Percentiles rank a stretch among this genome's conserved stretches.
Conservation (phyloP, 2,113 vertebrate genomes). For the Oxyruncus cristatus region DNA sequence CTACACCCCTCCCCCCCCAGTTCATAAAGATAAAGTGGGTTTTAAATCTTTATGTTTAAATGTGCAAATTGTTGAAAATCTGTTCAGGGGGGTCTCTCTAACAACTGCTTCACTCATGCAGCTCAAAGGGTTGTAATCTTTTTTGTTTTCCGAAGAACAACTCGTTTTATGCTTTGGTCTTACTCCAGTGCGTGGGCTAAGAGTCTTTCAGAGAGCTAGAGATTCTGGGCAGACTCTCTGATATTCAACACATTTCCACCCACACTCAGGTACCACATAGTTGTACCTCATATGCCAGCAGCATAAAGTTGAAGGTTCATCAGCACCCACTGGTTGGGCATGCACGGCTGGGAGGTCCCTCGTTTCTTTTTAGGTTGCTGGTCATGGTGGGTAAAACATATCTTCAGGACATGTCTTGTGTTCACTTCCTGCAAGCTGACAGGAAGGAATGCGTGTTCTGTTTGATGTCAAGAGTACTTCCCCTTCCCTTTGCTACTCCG, state of each 20-base stretch:
- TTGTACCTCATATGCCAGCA: background rate
- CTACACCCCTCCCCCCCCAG: accelerated
- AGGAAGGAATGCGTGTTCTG: background rate
- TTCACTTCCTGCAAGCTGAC: background rate
- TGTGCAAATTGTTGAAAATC: background rate
- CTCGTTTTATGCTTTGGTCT: background rate
- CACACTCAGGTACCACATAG: accelerated
- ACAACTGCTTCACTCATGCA: background rate
- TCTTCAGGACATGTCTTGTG: background rate
- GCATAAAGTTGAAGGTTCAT: background rate
- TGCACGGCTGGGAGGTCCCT: background rate
- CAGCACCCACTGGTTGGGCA: background rate
- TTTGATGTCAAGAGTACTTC: conserved; percentile 9
- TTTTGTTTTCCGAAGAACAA: background rate
- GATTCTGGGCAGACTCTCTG: background rate
- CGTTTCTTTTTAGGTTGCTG: background rate
- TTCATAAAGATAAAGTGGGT: background rate
- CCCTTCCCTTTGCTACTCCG: background rate
- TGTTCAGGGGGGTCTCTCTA: background rate
- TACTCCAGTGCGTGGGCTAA: background rate
- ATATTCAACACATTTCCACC: background rate
- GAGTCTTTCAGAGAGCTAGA: background rate
- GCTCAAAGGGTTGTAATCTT: background rate
- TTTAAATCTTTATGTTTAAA: background rate
- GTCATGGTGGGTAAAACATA: background rate